Evolutionary conservation across 2,113 vertebrate species (phyloP).

Genomic region (Bos taurus): ARS-UCD2.0 NC_037355.1:12373501-12374000

Average conservation of each 20-base stretch:
- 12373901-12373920: not conserved
- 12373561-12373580: not conserved
- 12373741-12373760: not conserved
- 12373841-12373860: not conserved
- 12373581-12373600: not conserved
- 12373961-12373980: not conserved
- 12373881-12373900: not conserved
- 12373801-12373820: not conserved
- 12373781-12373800: not conserved
- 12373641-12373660: not conserved
- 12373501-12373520: not conserved
- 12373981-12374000: not conserved
- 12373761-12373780: not conserved
- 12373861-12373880: not conserved
- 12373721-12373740: not conserved
- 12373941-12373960: not conserved
- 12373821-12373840: not conserved
- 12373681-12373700: not conserved
- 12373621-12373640: not conserved
- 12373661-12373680: not conserved
- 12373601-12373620: not conserved
- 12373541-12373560: not conserved
- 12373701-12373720: not conserved
- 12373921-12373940: not conserved
- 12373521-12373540: not conserved